Conservation (phyloP, 2,888 invertebrate species). For the Pyrgus malvae region DNA sequence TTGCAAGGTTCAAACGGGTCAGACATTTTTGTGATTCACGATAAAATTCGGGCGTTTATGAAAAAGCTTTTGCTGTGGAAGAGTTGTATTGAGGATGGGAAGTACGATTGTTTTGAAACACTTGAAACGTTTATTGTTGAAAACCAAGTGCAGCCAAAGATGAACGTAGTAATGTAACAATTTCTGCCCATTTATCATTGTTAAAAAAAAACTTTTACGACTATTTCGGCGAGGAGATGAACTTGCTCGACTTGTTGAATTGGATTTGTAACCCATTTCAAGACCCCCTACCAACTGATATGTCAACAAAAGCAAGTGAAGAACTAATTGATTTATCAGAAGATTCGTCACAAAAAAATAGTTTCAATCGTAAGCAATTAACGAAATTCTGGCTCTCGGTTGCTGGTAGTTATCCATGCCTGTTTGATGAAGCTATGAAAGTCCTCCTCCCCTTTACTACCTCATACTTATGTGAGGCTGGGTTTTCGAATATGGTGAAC, state of each 20-base stretch:
- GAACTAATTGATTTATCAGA: too few relatives aligned
- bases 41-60: too few relatives aligned
- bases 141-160: not conserved
- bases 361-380: constrained; percentile 20
- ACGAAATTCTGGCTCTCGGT: too few relatives aligned
- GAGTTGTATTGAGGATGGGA: too few relatives aligned
- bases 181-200: not conserved
- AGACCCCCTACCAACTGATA: not conserved
- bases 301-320: constrained; percentile 10
- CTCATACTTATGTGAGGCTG: too few relatives aligned
- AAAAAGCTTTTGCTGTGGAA: too few relatives aligned
- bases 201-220: not conserved
- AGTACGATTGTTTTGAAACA: too few relatives aligned
- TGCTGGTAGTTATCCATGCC: constrained; percentile 18
- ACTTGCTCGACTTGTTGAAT: not conserved
- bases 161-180: not conserved
- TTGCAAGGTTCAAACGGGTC: too few relatives aligned
- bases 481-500: too few relatives aligned
- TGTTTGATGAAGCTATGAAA: constrained; percentile 24
- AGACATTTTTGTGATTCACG: too few relatives aligned
- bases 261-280: not conserved
- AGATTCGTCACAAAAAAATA: constrained; percentile 18
- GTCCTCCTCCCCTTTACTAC: not conserved
- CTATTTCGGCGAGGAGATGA: not conserved
- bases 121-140: too few relatives aligned